Base-by-base conservation (phyloP, 2,888 invertebrate species). In the Papilio elwesi region DNA sequence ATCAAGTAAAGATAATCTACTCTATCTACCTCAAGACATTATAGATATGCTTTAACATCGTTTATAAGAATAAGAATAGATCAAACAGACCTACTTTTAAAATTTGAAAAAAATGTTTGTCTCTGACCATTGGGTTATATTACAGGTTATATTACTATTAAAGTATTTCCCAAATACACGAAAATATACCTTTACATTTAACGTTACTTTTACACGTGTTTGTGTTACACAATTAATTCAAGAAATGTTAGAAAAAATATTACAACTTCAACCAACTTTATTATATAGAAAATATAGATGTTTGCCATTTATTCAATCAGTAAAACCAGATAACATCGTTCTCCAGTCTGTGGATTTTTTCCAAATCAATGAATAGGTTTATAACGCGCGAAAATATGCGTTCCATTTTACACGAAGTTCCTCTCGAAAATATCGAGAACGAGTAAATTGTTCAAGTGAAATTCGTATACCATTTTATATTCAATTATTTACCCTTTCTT, bases 281-380 rank as follows among this genome's bases (percentile, higher is more conserved):
- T 8, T 3, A n/a, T 13, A 57, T 36, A 57, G 13, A 5, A 38
- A 38, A 38, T 57, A 57, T 1, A 36, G 3, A 8, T 13, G 13
- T 43, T 26, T 26, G 38, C 8, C 36, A 38, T 13, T 38, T 38
- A 1, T 38, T 57, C 38, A 5, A 7, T 57, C 38, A 1, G 57
- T 38, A 57, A 57, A 43, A 43, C 38, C n/a, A 38, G 43, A 15
- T 62, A 43, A 6, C 43, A 10, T 6, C 38, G 43, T 43, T 43
- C 63, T 47, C 43, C 63, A 47, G 53, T 70, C 64, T 36, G 26
- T 47, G 36, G 48, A 48, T 64, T 43, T 70, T 64, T 64, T 70
- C 53, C 70, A 53, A 64, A 36, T 70, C 70, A 70, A 53, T 53
- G 70, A 64, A 53, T 64, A 70, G 55, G 70, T 64, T 70, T 62